Evolutionary conservation across 2,113 vertebrate species (phyloP).

Genomic region (Chroicocephalus ridibundus): DNA sequence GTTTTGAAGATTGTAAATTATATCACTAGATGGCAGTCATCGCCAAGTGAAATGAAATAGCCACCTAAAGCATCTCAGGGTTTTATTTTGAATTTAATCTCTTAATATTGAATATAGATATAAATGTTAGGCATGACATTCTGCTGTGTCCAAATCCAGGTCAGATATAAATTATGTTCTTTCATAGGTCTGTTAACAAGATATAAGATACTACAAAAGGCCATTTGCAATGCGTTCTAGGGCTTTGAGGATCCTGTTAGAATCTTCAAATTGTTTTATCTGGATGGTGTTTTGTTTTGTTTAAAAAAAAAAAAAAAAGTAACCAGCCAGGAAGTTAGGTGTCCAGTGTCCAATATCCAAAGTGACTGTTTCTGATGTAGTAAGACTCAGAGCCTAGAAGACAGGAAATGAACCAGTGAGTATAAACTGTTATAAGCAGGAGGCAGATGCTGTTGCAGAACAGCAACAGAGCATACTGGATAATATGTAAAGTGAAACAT

Average conservation of each 20-base stretch:
- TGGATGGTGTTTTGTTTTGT: neutral
- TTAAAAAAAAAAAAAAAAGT: neutral
- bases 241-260: neutral
- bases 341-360: neutral
- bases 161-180: neutral
- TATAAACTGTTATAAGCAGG: neutral
- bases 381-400: neutral
- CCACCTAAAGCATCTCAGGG: neutral
- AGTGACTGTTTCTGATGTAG: neutral
- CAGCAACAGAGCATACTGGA: neutral
- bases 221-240: neutral
- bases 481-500: neutral
- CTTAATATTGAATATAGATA: neutral
- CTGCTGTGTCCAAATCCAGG: neutral
- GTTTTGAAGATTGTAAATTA: neutral
- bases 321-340: neutral
- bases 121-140: neutral
- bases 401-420: neutral
- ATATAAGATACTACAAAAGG: neutral
- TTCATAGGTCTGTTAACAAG: neutral
- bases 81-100: neutral
- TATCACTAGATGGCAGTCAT: slow-evolving; percentile 64
- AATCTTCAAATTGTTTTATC: neutral
- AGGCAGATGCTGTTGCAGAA: neutral
- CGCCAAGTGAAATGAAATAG: neutral